These are phyloP conservation scores for Cosmia pyralina DNA, from an alignment of 2,888 invertebrate genomes.

Conservation along the genomic window DNA sequence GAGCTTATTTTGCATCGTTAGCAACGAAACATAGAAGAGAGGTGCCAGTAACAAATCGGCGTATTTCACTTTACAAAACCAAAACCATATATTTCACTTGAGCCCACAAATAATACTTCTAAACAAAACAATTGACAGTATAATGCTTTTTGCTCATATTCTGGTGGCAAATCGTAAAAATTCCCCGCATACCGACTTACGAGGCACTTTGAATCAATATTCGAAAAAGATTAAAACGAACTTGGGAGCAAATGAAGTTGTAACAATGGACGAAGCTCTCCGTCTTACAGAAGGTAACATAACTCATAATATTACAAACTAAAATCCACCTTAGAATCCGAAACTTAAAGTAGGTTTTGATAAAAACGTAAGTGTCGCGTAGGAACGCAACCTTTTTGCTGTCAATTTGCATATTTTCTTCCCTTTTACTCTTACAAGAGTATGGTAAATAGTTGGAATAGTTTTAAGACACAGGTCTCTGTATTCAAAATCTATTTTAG, in stretches of 20 bases:
- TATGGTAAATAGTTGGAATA: slow-evolving; percentile 70
- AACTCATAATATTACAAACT: slow-evolving; percentile 33
- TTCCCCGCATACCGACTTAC: slow-evolving; percentile 85
- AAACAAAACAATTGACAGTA: slow-evolving; percentile 64
- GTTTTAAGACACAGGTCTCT: slow-evolving; percentile 47
- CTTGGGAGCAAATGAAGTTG: slow-evolving; percentile 86
- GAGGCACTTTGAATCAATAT: slow-evolving; percentile 87
- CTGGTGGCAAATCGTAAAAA: slow-evolving; percentile 86
- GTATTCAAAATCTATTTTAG: slow-evolving; percentile 55
- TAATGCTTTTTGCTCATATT: slow-evolving; percentile 66
- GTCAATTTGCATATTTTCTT: slow-evolving; percentile 81
- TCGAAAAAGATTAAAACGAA: slow-evolving; percentile 80
- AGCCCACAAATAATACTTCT: slow-evolving; percentile 52
- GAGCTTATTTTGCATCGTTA: neutral
- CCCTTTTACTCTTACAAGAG: slow-evolving; percentile 77
- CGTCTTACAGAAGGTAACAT: slow-evolving; percentile 63
- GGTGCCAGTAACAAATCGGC: slow-evolving; percentile 21
- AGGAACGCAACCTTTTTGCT: slow-evolving; percentile 64
- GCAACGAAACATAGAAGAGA: neutral
- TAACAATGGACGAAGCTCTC: slow-evolving; percentile 80
- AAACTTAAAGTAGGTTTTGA: slow-evolving; percentile 35
- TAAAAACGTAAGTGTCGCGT: slow-evolving; percentile 19
- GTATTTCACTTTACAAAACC: slow-evolving; percentile 19
- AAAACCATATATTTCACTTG: slow-evolving; percentile 60
- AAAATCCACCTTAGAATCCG: slow-evolving; percentile 25